Base-by-base conservation (phyloP, 2,888 invertebrate genomes). In the Arctia plantaginis region DNA sequence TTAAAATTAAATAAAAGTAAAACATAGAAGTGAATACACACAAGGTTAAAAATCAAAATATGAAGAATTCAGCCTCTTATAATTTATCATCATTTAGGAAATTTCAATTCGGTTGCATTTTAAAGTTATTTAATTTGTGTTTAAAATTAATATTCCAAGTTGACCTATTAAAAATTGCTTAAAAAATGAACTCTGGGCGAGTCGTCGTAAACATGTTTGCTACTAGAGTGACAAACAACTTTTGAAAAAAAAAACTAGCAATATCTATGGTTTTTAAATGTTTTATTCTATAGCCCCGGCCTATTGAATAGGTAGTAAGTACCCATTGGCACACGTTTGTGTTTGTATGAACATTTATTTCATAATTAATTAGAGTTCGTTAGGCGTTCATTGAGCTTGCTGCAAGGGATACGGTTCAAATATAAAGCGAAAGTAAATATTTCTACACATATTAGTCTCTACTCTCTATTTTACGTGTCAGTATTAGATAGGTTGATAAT, bases 281-380 rank as follows among this genome's bases (percentile, higher is more conserved):
- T 35, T 15, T 23, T 51, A 35, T 68, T 33, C 68, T 35, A 33
- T 51, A 55, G 18, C 30, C 30, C 15, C 30, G 27, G 62, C 62
- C 62, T 15, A 30, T 69, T 71, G 27, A 62, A 74, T 41, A 66
- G n/a, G 27, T 59, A 59, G 59, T 59, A 27, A 30, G 51, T 75
- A 33, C 35, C 20, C 7, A 73, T 73, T 65, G 69, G 72, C 47
- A 78, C 72, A 75, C 76, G 70, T 82, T 74, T 68, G 72, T 78
- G 76, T 74, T 80, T 41, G 69, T 62, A 80, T 80, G 71, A 78
- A 66, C 71, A 78, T 80, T 77, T 70, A 79, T 71, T 78, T 75
- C 77, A 85, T 92, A 92, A 93, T 93, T 92, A 93, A 93, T 94
- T 92, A 90, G 87, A 84, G 89, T 93, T 93, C 92, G 91, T 94